These are phyloP conservation scores for Lepidocyrtoides sp. DNA, from an alignment of 2,888 invertebrate genomes.

Conservation along the genomic window DNA sequence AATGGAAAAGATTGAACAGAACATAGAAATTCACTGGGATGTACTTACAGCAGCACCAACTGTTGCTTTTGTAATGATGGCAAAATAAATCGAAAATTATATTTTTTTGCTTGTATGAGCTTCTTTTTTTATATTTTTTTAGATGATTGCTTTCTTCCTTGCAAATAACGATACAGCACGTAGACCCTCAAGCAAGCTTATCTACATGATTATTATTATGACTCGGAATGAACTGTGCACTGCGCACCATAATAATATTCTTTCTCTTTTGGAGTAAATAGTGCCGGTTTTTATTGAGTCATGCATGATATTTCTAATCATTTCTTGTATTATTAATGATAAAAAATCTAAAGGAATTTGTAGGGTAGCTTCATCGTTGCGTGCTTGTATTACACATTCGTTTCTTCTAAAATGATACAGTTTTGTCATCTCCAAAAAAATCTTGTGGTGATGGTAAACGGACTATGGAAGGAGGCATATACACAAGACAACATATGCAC, in stretches of 20 bases:
- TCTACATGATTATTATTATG: slow-evolving; percentile 28
- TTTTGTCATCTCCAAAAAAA: slow-evolving; percentile 63
- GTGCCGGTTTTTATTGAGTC: slow-evolving; percentile 64
- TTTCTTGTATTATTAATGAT: slow-evolving; percentile 41
- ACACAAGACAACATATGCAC: neutral
- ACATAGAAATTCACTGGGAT: neutral
- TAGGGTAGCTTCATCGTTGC: slow-evolving; percentile 49
- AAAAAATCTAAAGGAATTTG: slow-evolving; percentile 54
- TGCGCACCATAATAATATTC: neutral
- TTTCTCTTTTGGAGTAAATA: slow-evolving; percentile 32
- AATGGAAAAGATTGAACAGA: neutral
- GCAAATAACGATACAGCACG: slow-evolving; percentile 66
- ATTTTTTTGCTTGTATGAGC: slow-evolving; percentile 30
- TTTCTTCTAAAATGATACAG: neutral
- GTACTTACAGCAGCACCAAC: neutral
- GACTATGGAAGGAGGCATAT: neutral
- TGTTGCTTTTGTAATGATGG: neutral
- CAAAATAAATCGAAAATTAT: slow-evolving; percentile 44
- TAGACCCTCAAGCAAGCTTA: slow-evolving; percentile 64
- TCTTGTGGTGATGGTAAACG: slow-evolving; percentile 22
- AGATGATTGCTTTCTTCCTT: slow-evolving; percentile 62
- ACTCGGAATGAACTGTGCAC: slow-evolving; percentile 26
- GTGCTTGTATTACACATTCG: slow-evolving; percentile 52
- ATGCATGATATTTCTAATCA: slow-evolving; percentile 45
- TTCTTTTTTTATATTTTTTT: slow-evolving; percentile 28